These are phyloP conservation scores for Oscheius sp. DNA, from an alignment of 2,888 invertebrate genomes.

Conservation along the genomic window DNA sequence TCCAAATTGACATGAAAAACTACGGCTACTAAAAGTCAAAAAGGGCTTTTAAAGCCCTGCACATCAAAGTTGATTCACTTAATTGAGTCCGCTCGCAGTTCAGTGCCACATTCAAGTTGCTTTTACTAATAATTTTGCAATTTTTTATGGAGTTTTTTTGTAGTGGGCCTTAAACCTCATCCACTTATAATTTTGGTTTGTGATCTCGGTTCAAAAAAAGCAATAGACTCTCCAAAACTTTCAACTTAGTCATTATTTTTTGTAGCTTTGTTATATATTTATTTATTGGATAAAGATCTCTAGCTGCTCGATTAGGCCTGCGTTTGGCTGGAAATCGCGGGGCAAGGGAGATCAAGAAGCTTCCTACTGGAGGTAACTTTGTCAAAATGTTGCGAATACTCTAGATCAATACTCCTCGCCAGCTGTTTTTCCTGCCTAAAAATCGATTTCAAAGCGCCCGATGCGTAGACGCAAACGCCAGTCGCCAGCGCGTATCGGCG, in stretches of 20 bases:
- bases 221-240: constrained; percentile 21
- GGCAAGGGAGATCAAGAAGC: no score
- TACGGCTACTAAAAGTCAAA: constrained; percentile 64
- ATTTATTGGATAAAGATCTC: not conserved
- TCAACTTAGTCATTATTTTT: constrained; percentile 6
- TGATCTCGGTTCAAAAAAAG: constrained; percentile 24
- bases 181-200: constrained; percentile 20
- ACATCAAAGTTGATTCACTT: constrained; percentile 8
- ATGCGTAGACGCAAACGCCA: constrained; percentile 26
- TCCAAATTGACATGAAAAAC: constrained; percentile 70
- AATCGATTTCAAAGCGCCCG: constrained; percentile 16
- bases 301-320: no score
- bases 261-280: not conserved
- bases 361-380: not conserved
- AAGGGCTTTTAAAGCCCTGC: no score
- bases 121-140: constrained; percentile 19
- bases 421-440: constrained; percentile 2
- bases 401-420: constrained; percentile 7
- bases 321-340: no score
- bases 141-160: not conserved
- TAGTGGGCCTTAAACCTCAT: constrained; percentile 5
- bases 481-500: constrained; percentile 19
- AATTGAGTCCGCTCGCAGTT: not conserved
- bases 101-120: not conserved
- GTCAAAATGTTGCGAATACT: not conserved